These are phyloP conservation scores for Thereva nobilitata DNA, from an alignment of 2,888 invertebrate species.

Conservation along the genomic window DNA sequence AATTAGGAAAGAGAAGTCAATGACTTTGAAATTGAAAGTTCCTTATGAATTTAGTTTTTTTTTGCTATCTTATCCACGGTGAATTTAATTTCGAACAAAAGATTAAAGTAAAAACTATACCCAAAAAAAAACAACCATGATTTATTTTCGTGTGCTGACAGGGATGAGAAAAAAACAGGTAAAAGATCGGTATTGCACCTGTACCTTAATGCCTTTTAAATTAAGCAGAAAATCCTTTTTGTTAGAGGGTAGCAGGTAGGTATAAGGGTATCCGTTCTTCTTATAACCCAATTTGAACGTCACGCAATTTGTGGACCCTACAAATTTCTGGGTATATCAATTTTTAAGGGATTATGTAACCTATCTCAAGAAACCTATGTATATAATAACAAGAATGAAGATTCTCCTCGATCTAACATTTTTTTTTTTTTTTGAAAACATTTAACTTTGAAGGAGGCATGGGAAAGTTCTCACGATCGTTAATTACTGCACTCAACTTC, in stretches of 20 bases:
- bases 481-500: conserved; percentile 36
- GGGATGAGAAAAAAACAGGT: neutral
- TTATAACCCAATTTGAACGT: neutral
- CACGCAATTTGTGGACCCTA: conserved; percentile 5
- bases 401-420: neutral
- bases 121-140: too few species aligned
- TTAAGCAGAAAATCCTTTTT: conserved; percentile 6
- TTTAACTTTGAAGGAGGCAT: conserved; percentile 22
- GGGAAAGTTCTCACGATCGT: conserved; percentile 46
- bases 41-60: conserved; percentile 11
- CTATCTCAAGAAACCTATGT: conserved; percentile 1
- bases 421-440: too few species aligned
- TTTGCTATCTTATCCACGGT: conserved; percentile 3
- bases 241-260: conserved; percentile 16
- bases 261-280: neutral
- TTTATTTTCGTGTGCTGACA: too few species aligned
- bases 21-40: conserved; percentile 41
- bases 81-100: neutral
- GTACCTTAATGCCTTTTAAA: conserved; percentile 22
- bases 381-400: conserved; percentile 3
- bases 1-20: conserved; percentile 36
- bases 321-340: neutral
- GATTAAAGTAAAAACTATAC: neutral
- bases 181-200: conserved; percentile 37
- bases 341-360: conserved; percentile 14